These are phyloP conservation scores for Otocyon megalotis DNA, from an alignment of 2,113 vertebrate species.

Conservation along the genomic window DNA sequence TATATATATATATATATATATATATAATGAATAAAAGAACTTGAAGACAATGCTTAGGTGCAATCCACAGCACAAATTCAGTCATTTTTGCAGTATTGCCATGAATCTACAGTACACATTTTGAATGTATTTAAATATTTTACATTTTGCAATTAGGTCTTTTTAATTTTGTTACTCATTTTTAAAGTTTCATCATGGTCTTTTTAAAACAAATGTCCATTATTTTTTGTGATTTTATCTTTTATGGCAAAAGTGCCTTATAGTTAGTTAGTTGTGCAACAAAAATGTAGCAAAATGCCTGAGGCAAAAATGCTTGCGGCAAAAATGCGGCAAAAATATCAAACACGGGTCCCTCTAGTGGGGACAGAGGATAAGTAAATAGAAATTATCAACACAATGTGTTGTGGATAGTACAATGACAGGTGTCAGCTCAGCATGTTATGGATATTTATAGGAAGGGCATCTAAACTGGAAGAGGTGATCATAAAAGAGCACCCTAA, in stretches of 20 bases:
- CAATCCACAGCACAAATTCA: background rate
- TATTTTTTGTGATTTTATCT: background rate
- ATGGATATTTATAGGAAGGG: background rate
- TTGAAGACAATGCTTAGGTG: background rate
- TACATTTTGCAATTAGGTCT: background rate
- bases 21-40: background rate
- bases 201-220: background rate
- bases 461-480: constrained; percentile 21
- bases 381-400: background rate
- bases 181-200: background rate
- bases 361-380: constrained; percentile 1
- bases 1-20: too few relatives aligned
- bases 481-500: background rate
- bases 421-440: background rate
- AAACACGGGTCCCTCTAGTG: background rate
- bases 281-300: background rate
- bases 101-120: background rate
- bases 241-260: background rate
- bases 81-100: background rate
- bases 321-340: background rate
- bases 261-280: background rate
- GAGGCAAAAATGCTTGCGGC: background rate
- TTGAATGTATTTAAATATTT: background rate
- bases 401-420: background rate
- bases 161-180: background rate